phyloP scores from a whole-genome alignment of 2,113 vertebrate genomes.

The Oncorhynchus keta region DNA sequence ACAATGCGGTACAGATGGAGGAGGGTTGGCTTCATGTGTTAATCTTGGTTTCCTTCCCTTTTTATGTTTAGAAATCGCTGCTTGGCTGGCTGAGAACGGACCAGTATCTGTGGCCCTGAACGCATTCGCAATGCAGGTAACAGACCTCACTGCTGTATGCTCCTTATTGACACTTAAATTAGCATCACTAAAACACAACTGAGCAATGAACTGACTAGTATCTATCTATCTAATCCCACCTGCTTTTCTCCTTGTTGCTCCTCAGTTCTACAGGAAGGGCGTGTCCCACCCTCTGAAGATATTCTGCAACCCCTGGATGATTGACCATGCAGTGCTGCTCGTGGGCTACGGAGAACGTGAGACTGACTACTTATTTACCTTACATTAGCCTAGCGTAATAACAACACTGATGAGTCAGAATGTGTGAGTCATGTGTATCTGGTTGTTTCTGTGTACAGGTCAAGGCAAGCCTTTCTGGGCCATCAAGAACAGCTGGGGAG shows the following conservation, averaged over 20 bases:
- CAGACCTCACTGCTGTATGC: background rate
- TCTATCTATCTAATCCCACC: background rate
- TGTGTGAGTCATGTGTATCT: background rate
- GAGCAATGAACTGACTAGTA: too few relatives aligned
- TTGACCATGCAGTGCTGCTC: constrained; percentile 86
- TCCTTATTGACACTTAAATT: too few relatives aligned
- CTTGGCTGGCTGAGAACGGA: constrained; percentile 85
- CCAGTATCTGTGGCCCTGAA: constrained; percentile 87
- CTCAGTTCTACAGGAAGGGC: constrained; percentile 85
- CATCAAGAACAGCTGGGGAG: constrained; percentile 94
- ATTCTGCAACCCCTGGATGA: constrained; percentile 88
- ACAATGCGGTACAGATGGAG: background rate
- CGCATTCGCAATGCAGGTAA: constrained; percentile 91
- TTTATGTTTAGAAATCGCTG: constrained; percentile 76
- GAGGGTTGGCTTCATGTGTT: background rate
- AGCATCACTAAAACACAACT: too few relatives aligned
- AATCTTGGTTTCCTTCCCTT: background rate
- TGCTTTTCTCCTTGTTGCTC: background rate
- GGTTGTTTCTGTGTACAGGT: constrained; percentile 63
- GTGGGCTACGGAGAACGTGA: constrained; percentile 88
- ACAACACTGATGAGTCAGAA: background rate
- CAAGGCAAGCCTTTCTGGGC: constrained; percentile 84
- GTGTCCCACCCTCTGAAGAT: constrained; percentile 83
- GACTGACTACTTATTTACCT: constrained; percentile 30
- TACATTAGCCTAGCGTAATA: background rate